These are phyloP conservation scores for Drosophila peninsularis DNA, from an alignment of 2,888 invertebrate species.

Conservation along the genomic window DNA sequence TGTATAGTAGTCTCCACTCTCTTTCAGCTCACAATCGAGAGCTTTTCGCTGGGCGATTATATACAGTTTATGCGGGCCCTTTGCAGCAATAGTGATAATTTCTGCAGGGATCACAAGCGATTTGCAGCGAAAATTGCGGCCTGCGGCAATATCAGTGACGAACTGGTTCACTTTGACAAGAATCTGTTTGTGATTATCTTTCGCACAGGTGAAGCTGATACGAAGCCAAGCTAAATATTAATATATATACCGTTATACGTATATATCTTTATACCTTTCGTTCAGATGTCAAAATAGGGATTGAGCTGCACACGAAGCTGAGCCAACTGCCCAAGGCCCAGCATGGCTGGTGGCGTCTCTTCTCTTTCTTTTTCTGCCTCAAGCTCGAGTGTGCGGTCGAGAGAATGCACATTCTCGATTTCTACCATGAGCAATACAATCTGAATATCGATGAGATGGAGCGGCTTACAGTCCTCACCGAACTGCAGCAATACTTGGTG, in stretches of 20 bases:
- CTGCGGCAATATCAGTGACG: conserved; percentile 34
- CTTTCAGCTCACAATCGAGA: conserved; percentile 39
- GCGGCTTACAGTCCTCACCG: conserved; percentile 1
- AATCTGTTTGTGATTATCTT: conserved; percentile 29
- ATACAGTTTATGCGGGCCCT: conserved; percentile 66
- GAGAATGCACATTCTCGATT: conserved; percentile 27
- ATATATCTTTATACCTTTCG: background rate
- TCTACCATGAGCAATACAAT: conserved; percentile 33
- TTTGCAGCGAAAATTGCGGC: conserved; percentile 31
- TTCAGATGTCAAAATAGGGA: conserved; percentile 24
- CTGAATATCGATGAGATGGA: conserved; percentile 35
- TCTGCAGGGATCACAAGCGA: conserved; percentile 38
- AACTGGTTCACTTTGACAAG: conserved; percentile 42
- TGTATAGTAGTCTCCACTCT: no score
- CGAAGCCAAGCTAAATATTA: no score
- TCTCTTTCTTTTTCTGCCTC: conserved; percentile 44
- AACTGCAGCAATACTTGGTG: conserved; percentile 22
- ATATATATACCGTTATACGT: background rate
- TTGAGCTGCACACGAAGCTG: conserved; percentile 45
- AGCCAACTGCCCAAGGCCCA: conserved; percentile 33
- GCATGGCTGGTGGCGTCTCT: conserved; percentile 63
- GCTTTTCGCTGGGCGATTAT: conserved; percentile 61
- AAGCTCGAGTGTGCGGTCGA: conserved; percentile 32
- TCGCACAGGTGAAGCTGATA: conserved; percentile 23
- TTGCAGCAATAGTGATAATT: conserved; percentile 51